Base-by-base conservation (phyloP, 2,888 invertebrate genomes). In the Meganola albula region DNA sequence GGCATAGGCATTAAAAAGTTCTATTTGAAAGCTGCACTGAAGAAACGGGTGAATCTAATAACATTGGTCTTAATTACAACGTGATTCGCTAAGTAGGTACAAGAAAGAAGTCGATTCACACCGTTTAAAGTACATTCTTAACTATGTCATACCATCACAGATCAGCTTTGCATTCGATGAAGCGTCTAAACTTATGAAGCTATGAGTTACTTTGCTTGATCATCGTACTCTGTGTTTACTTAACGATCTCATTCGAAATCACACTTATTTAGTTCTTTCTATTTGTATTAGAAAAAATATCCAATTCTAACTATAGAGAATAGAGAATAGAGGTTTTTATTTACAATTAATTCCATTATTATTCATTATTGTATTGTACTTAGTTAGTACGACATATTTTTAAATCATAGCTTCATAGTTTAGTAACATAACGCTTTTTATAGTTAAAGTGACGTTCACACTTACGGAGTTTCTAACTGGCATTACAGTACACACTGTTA, bases 61-160 rank as follows among this genome's bases (percentile, higher is more conserved):
- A 55, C 53, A 59, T 55, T 61, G 58, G 63, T 63, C 63, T 55
- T 42, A 52, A 50, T 45, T 45, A 59, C 54, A 43, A 41, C 48
- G 49, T 53, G 62, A 47, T 56, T 54, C 56, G 11, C 21, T 54
- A 47, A 48, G 48, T 48, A 62, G 54, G 52, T 57, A 64, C 59
- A 56, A 58, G 44, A 48, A 40, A 40, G 50, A 55, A 51, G 60
- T 63, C 52, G 62, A 64, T 53, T 63, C 73, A 70, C 73, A 68
- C 71, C 72, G 72, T 71, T 73, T 71, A 72, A 68, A 66, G 74
- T 71, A 73, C n/a, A n/a, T n/a, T n/a, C 69, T 71, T 78, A 78
- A 74, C 73, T 80, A 77, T 70, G 72, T 74, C 74, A 71, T 76
- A 77, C 73, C 75, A 83, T 83, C 82, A 83, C 82, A 83, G 82